These are phyloP conservation scores for Cyprinus carpio DNA, from an alignment of 2,113 vertebrate genomes.

Conservation along the genomic window DNA sequence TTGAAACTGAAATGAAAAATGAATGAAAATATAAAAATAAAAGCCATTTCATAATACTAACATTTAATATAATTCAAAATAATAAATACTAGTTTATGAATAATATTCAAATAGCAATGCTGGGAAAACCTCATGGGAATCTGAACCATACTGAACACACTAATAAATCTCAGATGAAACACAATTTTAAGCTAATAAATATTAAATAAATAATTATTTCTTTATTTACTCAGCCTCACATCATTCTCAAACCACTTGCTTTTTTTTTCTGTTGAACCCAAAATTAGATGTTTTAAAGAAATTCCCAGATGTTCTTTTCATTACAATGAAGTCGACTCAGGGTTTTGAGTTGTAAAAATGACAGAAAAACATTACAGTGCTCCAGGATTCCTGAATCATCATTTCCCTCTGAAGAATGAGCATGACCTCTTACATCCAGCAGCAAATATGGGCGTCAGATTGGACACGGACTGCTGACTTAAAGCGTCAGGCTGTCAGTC, in stretches of 20 bases:
- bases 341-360: not conserved
- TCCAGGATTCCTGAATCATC: not conserved
- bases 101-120: too few relatives aligned
- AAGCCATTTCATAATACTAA: not conserved
- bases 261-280: not conserved
- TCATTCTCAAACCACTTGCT: not conserved
- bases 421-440: not conserved
- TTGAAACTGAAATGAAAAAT: too few relatives aligned
- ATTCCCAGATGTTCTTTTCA: not conserved
- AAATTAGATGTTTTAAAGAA: not conserved
- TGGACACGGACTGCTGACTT: not conserved
- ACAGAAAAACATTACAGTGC: not conserved
- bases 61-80: not conserved
- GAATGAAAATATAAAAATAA: too few relatives aligned
- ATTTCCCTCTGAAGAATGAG: not conserved
- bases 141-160: not conserved
- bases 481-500: not conserved
- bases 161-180: not conserved
- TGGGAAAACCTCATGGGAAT: not conserved
- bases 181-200: not conserved
- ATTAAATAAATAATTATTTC: not conserved
- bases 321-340: not conserved
- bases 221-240: not conserved
- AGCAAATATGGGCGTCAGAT: not conserved
- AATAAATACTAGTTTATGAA: not conserved